These are phyloP conservation scores for Caenorhabditis virilis DNA, from an alignment of 2,888 invertebrate genomes.

Conservation along the genomic window DNA sequence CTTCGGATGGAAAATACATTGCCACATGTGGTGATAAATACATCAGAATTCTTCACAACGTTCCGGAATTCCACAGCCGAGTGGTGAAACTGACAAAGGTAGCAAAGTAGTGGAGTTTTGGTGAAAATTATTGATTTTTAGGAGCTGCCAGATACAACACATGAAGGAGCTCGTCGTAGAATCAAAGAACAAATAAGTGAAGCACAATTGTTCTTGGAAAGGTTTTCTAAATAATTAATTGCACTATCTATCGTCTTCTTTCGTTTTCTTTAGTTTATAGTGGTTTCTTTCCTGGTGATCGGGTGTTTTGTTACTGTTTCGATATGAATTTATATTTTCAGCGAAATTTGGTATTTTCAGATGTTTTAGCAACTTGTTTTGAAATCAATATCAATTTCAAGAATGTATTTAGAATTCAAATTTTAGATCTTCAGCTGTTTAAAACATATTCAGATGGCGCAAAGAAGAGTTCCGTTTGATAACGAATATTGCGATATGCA, in stretches of 20 bases:
- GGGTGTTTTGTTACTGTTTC: no score
- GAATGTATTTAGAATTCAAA: no score
- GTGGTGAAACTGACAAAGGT: conserved; percentile 15
- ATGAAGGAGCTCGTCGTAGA: conserved; percentile 38
- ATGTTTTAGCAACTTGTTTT: neutral
- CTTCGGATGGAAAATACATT: conserved; percentile 77
- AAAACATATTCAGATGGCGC: neutral
- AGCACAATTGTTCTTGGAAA: conserved; percentile 20
- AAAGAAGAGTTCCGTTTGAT: neutral
- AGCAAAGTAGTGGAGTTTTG: neutral
- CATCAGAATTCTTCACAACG: conserved; percentile 81
- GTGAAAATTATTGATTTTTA: conserved; percentile 7
- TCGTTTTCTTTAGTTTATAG: no score
- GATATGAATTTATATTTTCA: no score
- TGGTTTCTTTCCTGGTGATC: no score
- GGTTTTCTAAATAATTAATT: no score
- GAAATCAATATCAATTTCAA: no score
- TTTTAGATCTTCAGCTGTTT: neutral
- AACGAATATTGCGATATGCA: neutral
- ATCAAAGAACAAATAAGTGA: conserved; percentile 37
- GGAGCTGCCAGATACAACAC: conserved; percentile 29
- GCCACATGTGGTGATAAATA: conserved; percentile 45
- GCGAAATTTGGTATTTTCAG: no score
- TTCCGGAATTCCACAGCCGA: conserved; percentile 72
- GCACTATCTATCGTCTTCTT: no score